These are phyloP conservation scores for Aricia artaxerxes DNA, from an alignment of 2,888 invertebrate genomes.

Conservation along the genomic window DNA sequence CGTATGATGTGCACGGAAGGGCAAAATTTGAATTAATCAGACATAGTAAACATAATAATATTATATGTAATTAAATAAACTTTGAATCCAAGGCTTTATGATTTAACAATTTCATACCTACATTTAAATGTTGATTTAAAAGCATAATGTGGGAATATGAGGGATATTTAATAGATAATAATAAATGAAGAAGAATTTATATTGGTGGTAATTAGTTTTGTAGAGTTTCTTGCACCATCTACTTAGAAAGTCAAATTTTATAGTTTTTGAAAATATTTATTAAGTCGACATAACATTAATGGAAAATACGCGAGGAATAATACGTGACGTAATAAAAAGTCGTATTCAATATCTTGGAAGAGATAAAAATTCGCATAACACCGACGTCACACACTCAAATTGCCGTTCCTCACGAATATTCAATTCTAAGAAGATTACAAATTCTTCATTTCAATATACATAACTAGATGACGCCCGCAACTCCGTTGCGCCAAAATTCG, in stretches of 20 bases:
- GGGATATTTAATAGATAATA: background rate
- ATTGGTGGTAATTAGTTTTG: background rate
- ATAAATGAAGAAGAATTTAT: background rate
- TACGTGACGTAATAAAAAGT: background rate
- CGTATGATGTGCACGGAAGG: conserved; percentile 4
- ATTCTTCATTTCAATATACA: no score
- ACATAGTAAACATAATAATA: background rate
- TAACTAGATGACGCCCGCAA: no score
- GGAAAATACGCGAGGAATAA: background rate
- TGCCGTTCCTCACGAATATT: background rate
- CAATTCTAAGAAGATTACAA: background rate
- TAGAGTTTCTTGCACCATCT: background rate
- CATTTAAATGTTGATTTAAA: background rate
- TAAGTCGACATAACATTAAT: no score
- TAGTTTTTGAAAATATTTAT: background rate
- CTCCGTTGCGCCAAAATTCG: no score
- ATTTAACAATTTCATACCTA: background rate
- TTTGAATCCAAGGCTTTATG: background rate
- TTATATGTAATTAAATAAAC: background rate
- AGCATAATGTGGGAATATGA: background rate
- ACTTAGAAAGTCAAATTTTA: background rate
- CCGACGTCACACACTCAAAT: background rate
- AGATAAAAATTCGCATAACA: background rate
- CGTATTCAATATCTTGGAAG: background rate
- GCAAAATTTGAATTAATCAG: background rate